Evolutionary conservation across 2,797 vertebrate species (phyloP), one percentile per base, ranked within the genome.

Genomic region (Gymnodraco acuticeps): DNA sequence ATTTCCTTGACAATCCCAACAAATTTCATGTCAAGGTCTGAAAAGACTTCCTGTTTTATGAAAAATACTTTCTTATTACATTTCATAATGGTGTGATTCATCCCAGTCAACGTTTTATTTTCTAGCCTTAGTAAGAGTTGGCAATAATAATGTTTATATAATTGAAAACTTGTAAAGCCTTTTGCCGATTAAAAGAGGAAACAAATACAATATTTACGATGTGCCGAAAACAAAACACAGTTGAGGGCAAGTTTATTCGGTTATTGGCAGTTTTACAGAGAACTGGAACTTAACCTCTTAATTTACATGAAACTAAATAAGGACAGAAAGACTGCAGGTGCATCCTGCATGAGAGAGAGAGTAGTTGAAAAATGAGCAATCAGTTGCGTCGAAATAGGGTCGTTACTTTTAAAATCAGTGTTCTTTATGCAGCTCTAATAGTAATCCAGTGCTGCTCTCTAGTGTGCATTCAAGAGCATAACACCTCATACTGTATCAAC

Each of bases 261-360:
- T 45, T 3, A 54, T 2, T 17, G 2, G 16, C 10, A 33, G 42
- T 33, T 54, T 46, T 4, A 38, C 50, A 58, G 63, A 73, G 46
- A 74, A 14, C 31, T 58, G 43, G 62, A 3, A 65, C n/a, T 23
- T 19, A 23, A 59, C 17, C 56, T 64, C 15, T 15, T 63, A 0
- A 84, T 86, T 86, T 87, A 27, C 77, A 88, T 87, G 41, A 43
- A 20, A 58, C 33, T 81, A 70, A 78, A 80, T 60, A 55, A 67
- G 69, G 61, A 63, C 48, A 43, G 17, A 54, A 54, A 27, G 33
- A 23, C 38, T 64, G 66, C 79, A 80, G 77, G 58, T 87, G 82
- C 67, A 72, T 81, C 77, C 84, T 75, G 58, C 31, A 20, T 2
- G 55, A 59, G 19, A 58, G 23, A 42, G 17, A 45, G 45, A 9